Evolutionary conservation across 2,113 vertebrate species (phyloP).

Genomic region (Hypocryptadius cinnamomeus): DNA sequence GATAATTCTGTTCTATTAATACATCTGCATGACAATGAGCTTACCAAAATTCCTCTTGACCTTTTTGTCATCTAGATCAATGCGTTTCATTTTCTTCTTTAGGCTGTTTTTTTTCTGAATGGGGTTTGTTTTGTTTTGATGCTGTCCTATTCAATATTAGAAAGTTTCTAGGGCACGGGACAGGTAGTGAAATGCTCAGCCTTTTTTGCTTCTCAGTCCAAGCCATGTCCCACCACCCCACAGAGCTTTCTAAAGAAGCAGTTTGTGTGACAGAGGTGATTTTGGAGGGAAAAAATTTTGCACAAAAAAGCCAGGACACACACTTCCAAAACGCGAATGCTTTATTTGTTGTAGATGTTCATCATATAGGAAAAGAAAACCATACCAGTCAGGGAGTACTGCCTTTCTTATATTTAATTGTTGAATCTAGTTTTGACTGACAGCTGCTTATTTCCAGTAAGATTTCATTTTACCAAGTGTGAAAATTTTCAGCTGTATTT

Average conservation of each 20-base stretch:
- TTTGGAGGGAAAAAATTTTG: neutral
- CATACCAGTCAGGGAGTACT: neutral
- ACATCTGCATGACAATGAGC: neutral
- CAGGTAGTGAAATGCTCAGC: neutral
- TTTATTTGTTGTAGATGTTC: neutral
- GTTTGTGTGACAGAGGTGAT: neutral
- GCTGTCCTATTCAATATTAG: neutral
- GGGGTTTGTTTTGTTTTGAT: neutral
- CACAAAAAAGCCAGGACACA: neutral
- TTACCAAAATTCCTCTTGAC: neutral
- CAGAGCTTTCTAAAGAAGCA: neutral
- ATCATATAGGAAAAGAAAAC: neutral
- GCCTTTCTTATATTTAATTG: neutral
- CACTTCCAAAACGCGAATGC: neutral
- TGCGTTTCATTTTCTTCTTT: neutral
- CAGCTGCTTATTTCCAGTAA: neutral
- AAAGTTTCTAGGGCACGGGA: neutral
- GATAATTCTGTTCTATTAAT: neutral
- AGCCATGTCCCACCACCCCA: rapidly evolving
- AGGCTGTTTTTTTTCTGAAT: neutral
- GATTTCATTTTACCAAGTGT: neutral
- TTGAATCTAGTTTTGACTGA: neutral
- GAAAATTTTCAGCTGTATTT: neutral
- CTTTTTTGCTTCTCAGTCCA: neutral
- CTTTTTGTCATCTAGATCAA: neutral